These are phyloP conservation scores for Mystacides longicornis DNA, from an alignment of 2,888 invertebrate species.

Conservation along the genomic window DNA sequence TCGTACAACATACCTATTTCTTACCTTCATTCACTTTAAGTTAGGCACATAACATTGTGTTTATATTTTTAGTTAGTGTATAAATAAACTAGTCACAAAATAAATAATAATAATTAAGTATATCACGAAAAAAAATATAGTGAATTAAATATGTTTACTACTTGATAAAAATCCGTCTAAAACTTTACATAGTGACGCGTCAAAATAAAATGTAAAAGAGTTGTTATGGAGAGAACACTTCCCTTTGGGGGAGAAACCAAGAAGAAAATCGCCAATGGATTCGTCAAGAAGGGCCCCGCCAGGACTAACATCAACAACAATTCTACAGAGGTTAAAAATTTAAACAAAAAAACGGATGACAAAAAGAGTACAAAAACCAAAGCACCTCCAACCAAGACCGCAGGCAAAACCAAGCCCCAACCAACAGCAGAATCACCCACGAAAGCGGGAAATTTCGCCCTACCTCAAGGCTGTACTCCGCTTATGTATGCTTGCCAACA, in stretches of 20 bases:
- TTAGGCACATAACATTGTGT: no score
- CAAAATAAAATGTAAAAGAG: background rate
- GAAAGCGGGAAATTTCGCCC: constrained; percentile 35
- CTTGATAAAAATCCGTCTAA: no score
- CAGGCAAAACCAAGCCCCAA: background rate
- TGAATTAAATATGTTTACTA: no score
- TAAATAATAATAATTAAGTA: no score
- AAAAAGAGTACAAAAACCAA: constrained; percentile 27
- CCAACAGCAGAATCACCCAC: background rate
- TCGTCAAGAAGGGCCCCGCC: constrained; percentile 19
- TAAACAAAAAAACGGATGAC: constrained; percentile 33
- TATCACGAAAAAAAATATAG: no score
- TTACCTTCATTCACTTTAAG: no score
- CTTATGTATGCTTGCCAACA: constrained; percentile 92
- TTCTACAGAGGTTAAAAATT: constrained; percentile 20
- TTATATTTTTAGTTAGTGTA: no score
- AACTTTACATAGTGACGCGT: no score
- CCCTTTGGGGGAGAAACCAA: constrained; percentile 13
- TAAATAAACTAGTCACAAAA: no score
- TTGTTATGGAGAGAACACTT: constrained; percentile 22
- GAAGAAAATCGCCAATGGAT: constrained; percentile 23
- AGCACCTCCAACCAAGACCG: constrained; percentile 4
- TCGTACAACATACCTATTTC: no score
- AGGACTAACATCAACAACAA: constrained; percentile 18
- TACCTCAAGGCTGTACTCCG: constrained; percentile 67